Evolutionary conservation across 2,797 vertebrate genomes (phyloP).

Genomic region (Selene dorsalis): DNA sequence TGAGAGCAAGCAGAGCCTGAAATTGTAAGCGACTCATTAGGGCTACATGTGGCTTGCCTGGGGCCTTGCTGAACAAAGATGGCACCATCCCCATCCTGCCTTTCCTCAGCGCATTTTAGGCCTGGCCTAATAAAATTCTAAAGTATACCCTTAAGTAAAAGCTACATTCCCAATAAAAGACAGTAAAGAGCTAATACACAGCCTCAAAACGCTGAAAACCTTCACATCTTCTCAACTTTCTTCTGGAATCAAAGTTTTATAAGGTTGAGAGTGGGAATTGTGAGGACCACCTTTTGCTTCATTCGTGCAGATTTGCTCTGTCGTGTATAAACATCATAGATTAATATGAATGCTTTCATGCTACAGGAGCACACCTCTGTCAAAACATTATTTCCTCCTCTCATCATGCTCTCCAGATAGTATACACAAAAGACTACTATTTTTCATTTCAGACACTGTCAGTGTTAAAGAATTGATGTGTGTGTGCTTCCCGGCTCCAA

Average conservation of each 20-base stretch:
- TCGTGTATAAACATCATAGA: constrained; percentile 9
- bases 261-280: constrained; percentile 17
- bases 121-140: constrained; percentile 76
- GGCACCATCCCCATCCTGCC: constrained; percentile 71
- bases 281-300: constrained; percentile 20
- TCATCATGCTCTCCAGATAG: constrained; percentile 53
- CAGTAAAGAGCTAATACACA: constrained; percentile 64
- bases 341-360: constrained; percentile 17
- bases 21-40: constrained; percentile 84
- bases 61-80: constrained; percentile 77
- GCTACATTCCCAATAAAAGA: constrained; percentile 66
- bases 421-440: constrained; percentile 63
- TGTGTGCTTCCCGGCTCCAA: constrained; percentile 58
- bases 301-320: constrained; percentile 8
- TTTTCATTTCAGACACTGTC: constrained; percentile 73
- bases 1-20: constrained; percentile 82
- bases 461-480: constrained; percentile 73
- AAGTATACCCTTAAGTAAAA: constrained; percentile 75
- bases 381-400: constrained; percentile 45
- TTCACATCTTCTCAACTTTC: constrained; percentile 45
- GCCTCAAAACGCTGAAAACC: constrained; percentile 33
- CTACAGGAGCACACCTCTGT: constrained; percentile 45
- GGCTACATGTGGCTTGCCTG: constrained; percentile 80
- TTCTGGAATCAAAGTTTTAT: constrained; percentile 35
- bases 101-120: constrained; percentile 67